These are phyloP conservation scores for Myotis brandtii DNA, from an alignment of 2,113 vertebrate species.

Conservation along the genomic window DNA sequence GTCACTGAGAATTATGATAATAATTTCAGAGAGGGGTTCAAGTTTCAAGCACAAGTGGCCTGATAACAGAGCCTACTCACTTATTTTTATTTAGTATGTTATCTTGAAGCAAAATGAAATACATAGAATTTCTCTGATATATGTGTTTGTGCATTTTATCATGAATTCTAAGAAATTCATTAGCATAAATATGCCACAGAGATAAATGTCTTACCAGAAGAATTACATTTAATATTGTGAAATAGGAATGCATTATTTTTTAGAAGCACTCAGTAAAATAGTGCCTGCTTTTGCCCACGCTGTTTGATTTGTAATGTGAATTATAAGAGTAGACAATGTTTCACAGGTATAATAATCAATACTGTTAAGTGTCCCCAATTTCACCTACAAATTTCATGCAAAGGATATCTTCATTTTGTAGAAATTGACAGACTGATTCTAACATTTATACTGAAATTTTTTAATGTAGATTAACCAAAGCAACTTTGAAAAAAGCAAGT, in stretches of 20 bases:
- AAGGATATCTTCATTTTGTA: not conserved
- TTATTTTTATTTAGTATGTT: constrained; percentile 21
- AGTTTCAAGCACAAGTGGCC: not conserved
- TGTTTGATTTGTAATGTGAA: constrained; percentile 1
- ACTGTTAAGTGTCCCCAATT: not conserved
- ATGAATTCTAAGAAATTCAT: constrained; percentile 29
- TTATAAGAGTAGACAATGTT: not conserved
- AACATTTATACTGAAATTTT: not conserved
- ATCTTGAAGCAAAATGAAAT: constrained; percentile 41
- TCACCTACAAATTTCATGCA: not conserved
- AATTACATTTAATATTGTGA: constrained; percentile 26
- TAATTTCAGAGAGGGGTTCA: not conserved
- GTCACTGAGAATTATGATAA: not conserved
- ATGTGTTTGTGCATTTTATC: constrained; percentile 37
- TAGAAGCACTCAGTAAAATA: not conserved
- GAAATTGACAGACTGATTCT: not conserved
- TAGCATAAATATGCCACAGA: constrained; percentile 45
- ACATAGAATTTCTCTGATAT: not conserved
- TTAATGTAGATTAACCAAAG: not conserved
- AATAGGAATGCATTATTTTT: not conserved
- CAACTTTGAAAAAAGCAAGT: not conserved
- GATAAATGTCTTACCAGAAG: constrained; percentile 56
- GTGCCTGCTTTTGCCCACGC: not conserved
- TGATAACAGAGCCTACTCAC: not conserved
- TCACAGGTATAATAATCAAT: not conserved